Percentiles rank a stretch among this genome's conserved stretches.
Conservation (phyloP, 2,797 vertebrate species). For the Bothrops alternatus region DNA sequence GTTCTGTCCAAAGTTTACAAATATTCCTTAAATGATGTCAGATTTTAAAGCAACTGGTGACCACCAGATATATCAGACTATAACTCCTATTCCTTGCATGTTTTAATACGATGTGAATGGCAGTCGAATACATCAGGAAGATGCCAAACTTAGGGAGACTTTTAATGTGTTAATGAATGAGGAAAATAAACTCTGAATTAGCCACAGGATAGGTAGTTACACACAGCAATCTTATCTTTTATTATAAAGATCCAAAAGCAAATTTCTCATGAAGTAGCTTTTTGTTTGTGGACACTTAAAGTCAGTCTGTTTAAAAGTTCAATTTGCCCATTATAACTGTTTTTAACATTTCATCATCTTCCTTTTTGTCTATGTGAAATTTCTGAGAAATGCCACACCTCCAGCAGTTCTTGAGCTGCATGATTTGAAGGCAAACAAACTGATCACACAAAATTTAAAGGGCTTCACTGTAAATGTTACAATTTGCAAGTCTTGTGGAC, state of each 20-base stretch:
- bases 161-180: neutral
- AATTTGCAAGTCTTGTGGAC: neutral
- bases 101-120: no score
- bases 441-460: neutral
- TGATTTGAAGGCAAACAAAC: neutral
- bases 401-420: neutral
- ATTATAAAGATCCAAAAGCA: neutral
- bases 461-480: neutral
- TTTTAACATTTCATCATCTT: slow-evolving; percentile 19
- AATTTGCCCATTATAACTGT: neutral
- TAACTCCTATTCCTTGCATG: no score
- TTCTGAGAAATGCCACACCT: neutral
- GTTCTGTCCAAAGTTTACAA: no score
- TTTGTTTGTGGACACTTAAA: neutral
- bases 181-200: neutral
- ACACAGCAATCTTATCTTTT: neutral
- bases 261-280: neutral
- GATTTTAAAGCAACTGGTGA: no score
- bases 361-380: slow-evolving; percentile 10
- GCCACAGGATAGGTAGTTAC: neutral
- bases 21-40: no score
- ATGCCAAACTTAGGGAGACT: no score
- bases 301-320: slow-evolving; percentile 17
- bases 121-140: no score
- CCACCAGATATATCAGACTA: no score